These are phyloP conservation scores for Pimephales promelas DNA, from an alignment of 2,113 vertebrate genomes.

Conservation along the genomic window DNA sequence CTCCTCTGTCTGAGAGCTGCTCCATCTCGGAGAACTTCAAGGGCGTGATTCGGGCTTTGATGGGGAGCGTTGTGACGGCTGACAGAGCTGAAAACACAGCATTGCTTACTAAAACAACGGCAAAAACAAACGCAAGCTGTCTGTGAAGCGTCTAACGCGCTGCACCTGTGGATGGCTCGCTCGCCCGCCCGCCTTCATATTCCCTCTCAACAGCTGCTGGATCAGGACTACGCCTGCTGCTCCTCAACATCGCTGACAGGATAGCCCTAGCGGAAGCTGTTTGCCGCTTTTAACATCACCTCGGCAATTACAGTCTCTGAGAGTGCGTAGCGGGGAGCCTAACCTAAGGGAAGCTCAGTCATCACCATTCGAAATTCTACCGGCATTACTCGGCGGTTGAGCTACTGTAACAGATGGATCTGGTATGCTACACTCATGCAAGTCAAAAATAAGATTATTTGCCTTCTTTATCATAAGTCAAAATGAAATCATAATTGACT, in stretches of 20 bases:
- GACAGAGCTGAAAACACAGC: conserved; percentile 54
- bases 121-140: conserved; percentile 50
- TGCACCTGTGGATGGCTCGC: conserved; percentile 51
- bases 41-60: conserved; percentile 57
- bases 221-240: conserved; percentile 31
- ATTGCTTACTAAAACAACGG: conserved; percentile 61
- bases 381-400: conserved; percentile 20
- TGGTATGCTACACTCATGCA: background rate
- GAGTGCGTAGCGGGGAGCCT: conserved; percentile 28
- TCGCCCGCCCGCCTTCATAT: conserved; percentile 19
- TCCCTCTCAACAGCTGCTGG: conserved; percentile 39
- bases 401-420: background rate
- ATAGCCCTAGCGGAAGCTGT: conserved; percentile 18
- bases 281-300: conserved; percentile 43
- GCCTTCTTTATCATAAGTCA: background rate
- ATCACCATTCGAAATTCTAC: conserved; percentile 1
- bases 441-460: background rate
- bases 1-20: conserved; percentile 51
- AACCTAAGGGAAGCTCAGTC: conserved; percentile 2
- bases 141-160: conserved; percentile 48
- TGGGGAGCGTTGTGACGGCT: conserved; percentile 48
- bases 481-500: background rate
- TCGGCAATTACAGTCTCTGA: conserved; percentile 33
- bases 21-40: conserved; percentile 60
- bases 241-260: conserved; percentile 20